Conservation (phyloP, 2,113 vertebrate species). For the Alouatta palliata region DNA sequence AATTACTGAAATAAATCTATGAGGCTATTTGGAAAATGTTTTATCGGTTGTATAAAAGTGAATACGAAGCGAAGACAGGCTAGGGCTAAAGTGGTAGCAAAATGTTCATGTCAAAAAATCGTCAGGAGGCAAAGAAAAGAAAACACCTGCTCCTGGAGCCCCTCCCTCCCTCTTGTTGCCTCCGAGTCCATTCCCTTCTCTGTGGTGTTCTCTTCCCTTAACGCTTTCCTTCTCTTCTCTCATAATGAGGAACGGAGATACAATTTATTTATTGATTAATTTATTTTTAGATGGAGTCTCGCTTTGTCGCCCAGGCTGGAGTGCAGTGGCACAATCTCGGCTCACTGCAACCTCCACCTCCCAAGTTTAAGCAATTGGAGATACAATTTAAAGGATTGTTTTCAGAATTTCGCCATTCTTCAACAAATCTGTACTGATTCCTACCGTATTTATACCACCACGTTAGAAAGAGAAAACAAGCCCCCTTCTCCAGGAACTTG, state of each 20-base stretch:
- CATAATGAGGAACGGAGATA: background rate
- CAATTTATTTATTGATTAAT: background rate
- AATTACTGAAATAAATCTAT: background rate
- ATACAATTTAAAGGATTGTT: background rate
- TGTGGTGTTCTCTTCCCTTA: background rate
- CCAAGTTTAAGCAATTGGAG: no score
- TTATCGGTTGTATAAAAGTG: rapidly evolving
- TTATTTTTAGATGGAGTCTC: no score
- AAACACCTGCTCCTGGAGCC: no score
- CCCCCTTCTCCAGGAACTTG: background rate
- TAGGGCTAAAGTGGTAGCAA: rapidly evolving
- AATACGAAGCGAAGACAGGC: rapidly evolving
- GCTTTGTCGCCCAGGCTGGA: no score
- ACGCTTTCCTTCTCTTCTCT: background rate
- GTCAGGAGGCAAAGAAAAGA: background rate
- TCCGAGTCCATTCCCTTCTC: background rate
- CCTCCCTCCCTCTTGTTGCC: background rate
- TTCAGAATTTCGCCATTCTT: background rate
- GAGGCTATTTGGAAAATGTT: background rate
- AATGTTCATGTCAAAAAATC: rapidly evolving
- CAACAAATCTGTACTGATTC: background rate
- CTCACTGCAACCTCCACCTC: no score
- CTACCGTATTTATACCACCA: rapidly evolving
- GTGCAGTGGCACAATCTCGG: no score
- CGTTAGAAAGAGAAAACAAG: rapidly evolving